Conservation (phyloP, 2,888 invertebrate genomes). For the Volucella zonaria region DNA sequence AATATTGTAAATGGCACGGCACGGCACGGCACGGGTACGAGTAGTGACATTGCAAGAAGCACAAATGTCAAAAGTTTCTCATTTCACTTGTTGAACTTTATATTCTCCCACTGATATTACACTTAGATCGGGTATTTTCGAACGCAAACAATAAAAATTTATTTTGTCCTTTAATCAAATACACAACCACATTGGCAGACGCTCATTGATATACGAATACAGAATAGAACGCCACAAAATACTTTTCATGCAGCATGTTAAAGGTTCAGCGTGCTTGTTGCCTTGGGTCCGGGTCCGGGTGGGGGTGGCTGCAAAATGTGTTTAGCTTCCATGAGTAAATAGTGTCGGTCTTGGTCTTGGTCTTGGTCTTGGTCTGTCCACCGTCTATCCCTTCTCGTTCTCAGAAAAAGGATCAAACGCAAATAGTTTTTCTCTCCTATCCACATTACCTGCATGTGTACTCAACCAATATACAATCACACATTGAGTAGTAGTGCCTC, state of each 20-base stretch:
- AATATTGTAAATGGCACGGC: constrained; percentile 1
- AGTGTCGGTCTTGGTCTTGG: constrained; percentile 40
- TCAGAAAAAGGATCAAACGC: constrained; percentile 67
- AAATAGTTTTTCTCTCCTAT: constrained; percentile 68
- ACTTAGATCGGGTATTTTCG: constrained; percentile 66
- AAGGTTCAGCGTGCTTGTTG: constrained; percentile 51
- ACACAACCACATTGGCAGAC: constrained; percentile 14
- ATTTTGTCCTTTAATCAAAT: constrained; percentile 69
- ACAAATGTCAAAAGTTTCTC: constrained; percentile 71
- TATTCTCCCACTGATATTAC: constrained; percentile 55
- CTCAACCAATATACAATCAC: constrained; percentile 55
- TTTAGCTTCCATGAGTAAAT: constrained; percentile 66
- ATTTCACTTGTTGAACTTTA: constrained; percentile 74
- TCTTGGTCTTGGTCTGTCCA: no score
- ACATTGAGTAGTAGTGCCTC: constrained; percentile 45
- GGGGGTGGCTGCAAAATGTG: constrained; percentile 45
- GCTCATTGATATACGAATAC: constrained; percentile 10
- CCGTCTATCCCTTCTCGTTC: constrained; percentile 46
- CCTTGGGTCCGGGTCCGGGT: constrained; percentile 7
- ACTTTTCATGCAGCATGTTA: constrained; percentile 41
- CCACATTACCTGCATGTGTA: constrained; percentile 57
- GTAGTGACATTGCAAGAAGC: constrained; percentile 46
- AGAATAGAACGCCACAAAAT: no score
- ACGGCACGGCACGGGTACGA: no score
- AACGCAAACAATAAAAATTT: constrained; percentile 72